Base-by-base conservation (phyloP, 2,113 vertebrate genomes). In the Centrocercus urophasianus region DNA sequence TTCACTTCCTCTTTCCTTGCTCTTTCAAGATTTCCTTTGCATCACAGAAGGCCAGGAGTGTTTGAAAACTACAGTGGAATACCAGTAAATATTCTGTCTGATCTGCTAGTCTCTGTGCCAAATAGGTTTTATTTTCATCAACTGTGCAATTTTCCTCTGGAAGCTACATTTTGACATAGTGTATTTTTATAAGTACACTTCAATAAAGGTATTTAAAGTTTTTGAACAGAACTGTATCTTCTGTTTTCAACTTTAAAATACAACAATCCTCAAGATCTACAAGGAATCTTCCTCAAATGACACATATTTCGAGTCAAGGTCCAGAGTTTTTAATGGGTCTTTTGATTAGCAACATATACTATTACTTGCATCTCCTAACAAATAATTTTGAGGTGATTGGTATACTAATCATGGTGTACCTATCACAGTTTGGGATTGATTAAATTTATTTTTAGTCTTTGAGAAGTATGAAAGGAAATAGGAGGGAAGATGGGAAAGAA, bases 381-480 rank as follows among this genome's bases (percentile, higher is more conserved):
- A 61, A 27, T 22, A 3, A 65, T 50, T 90, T 5, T 89, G 52
- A 89, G 84, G 52, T 0, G 1, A 82, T 43, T 19, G 73, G 32
- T 50, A 36, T 40, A 43, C 43, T 0, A 8, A 36, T 71, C 83
- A 92, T 50, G n/a, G 50, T 32, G 50, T 2, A 32, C 16, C 42
- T 82, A 75, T 75, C 78, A 83, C 28, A 67, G 65, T 67, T 47
- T 27, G 52, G 12, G 70, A 95, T 11, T 47, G 65, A 88, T 84
- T 90, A 67, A 45, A 78, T 16, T 78, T 93, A 70, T 67, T 71
- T 86, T 93, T 84, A 84, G 70, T 17, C 65, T 90, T 75, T 72
- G 24, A 90, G 18, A 88, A 79, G 8, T 65, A 79, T 61, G 40
- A 77, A 93, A 81, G 48, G 3, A 65, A 88, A 90, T 43, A 52